Conservation (phyloP, 2,797 vertebrate species). For the Arrhamphus sclerolepis region DNA sequence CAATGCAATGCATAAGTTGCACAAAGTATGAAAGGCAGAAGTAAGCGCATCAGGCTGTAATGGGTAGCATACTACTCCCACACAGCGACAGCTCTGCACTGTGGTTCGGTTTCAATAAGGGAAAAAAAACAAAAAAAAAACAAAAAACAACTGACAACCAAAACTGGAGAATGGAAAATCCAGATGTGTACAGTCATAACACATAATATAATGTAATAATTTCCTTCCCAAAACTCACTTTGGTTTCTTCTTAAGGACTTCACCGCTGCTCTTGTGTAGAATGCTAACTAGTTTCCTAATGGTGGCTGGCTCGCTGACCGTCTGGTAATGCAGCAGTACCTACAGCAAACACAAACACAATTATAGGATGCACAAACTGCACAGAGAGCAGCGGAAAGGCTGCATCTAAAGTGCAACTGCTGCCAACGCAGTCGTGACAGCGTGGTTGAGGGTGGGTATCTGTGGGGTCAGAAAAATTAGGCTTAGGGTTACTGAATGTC, state of each 20-base stretch:
- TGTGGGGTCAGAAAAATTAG: no score
- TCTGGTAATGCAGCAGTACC: slow-evolving; percentile 97
- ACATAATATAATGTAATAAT: neutral
- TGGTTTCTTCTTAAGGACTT: slow-evolving; percentile 96
- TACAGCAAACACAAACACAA: slow-evolving; percentile 48
- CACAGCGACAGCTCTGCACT: neutral
- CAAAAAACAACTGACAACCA: no score
- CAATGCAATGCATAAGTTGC: no score
- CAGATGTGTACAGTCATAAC: neutral
- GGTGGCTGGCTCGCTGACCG: slow-evolving; percentile 93
- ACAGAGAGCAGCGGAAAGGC: no score
- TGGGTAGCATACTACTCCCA: neutral
- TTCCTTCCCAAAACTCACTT: slow-evolving; percentile 84
- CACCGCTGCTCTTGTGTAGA: slow-evolving; percentile 95
- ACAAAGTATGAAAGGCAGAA: no score
- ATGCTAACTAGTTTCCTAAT: slow-evolving; percentile 90
- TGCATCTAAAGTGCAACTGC: no score
- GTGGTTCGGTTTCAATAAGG: neutral
- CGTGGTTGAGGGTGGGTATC: no score
- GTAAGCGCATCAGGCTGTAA: neutral
- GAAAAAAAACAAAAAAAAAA: neutral
- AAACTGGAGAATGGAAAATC: neutral
- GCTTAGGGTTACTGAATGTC: no score
- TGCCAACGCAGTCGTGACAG: no score
- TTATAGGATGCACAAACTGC: neutral